These are phyloP conservation scores for Rachycentron canadum DNA, from an alignment of 2,797 vertebrate species.

Conservation along the genomic window DNA sequence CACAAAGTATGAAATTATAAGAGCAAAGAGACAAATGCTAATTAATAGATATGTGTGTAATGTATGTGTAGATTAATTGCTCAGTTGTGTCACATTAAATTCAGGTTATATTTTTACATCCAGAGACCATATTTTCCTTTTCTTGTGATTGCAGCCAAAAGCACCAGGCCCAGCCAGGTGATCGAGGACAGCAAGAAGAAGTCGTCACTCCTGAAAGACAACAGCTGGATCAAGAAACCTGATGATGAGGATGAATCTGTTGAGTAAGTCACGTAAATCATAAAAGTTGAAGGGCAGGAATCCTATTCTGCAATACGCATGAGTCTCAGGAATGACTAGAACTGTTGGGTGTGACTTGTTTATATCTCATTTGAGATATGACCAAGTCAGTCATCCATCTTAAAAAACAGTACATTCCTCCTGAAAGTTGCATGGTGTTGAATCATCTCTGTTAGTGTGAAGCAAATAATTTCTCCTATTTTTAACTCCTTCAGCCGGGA, in stretches of 20 bases:
- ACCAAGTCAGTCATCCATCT: not conserved
- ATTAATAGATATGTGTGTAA: not conserved
- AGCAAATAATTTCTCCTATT: constrained; percentile 9
- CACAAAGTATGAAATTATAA: not conserved
- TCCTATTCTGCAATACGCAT: not conserved
- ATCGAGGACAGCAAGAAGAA: constrained; percentile 86
- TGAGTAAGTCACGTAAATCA: constrained; percentile 67
- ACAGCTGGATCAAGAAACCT: constrained; percentile 92
- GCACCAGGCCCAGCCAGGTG: constrained; percentile 60
- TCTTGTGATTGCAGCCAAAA: constrained; percentile 59
- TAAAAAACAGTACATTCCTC: constrained; percentile 37
- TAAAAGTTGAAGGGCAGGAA: not conserved
- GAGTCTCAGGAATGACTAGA: not conserved
- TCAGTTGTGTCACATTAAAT: not conserved
- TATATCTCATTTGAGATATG: too few species aligned
- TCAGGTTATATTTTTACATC: not conserved
- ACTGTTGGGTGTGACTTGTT: constrained; percentile 43
- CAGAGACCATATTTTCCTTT: not conserved
- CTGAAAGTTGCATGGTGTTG: not conserved
- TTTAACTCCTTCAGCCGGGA: constrained; percentile 83
- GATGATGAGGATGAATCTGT: constrained; percentile 87
- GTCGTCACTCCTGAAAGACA: constrained; percentile 88
- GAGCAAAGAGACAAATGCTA: not conserved
- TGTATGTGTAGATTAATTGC: too few species aligned
- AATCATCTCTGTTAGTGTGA: constrained; percentile 16